A percentile compares a stretch with the other conserved stretches of the same genome.
These are phyloP conservation scores for Naja naja DNA, from an alignment of 2,113 vertebrate species.

Conservation along the genomic window DNA sequence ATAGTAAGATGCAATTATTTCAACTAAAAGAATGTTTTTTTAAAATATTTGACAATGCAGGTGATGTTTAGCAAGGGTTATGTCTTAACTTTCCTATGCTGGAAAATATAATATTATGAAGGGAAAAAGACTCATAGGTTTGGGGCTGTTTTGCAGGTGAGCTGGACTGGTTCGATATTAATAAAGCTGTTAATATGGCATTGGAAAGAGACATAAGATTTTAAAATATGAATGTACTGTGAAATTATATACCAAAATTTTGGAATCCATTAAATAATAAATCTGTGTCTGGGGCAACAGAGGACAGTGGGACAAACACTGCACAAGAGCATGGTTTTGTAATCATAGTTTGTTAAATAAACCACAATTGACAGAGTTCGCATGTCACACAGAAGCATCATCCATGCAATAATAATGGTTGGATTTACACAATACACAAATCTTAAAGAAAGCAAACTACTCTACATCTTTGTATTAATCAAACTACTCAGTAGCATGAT, in stretches of 20 bases:
- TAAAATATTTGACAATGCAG: neutral
- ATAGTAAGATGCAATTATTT: neutral
- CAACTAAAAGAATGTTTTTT: neutral
- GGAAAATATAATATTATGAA: neutral
- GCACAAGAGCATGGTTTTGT: neutral
- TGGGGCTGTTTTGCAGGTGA: neutral
- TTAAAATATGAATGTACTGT: neutral
- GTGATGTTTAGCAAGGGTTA: neutral
- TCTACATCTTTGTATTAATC: neutral
- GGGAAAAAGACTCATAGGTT: neutral
- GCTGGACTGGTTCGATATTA: neutral
- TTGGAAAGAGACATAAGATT: neutral
- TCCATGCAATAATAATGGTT: neutral
- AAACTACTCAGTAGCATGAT: neutral
- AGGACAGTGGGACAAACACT: neutral
- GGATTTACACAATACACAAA: neutral
- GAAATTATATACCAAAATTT: neutral
- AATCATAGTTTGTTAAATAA: neutral
- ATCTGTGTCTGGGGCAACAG: neutral
- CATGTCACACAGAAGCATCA: neutral
- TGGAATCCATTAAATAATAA: neutral
- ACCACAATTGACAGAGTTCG: neutral
- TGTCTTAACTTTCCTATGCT: neutral
- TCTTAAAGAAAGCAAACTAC: neutral
- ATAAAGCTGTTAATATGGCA: neutral